Evolutionary conservation across 1,140 invertebrate species (phyloP).

Genomic region (Thaumetopoea pityocampa): DNA sequence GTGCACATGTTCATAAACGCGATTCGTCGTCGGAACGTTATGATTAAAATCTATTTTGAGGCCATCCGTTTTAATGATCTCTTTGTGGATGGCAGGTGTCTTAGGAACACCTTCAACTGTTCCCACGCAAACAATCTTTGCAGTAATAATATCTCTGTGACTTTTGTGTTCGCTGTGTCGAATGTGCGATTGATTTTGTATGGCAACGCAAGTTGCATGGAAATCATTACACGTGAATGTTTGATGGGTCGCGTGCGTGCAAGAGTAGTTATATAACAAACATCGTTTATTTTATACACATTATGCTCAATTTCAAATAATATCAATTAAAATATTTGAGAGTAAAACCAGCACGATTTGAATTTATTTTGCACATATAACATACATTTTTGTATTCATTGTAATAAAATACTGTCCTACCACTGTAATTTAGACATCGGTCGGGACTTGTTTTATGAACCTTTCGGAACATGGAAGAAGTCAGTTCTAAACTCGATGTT

Average conservation of each 20-base stretch:
- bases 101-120: conserved; percentile 43
- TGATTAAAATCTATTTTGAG: conserved; percentile 56
- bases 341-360: too few relatives aligned
- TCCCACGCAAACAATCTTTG: conserved; percentile 39
- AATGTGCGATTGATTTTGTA: conserved; percentile 18
- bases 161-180: conserved; percentile 30
- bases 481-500: too few relatives aligned
- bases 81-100: conserved; percentile 37
- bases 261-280: too few relatives aligned
- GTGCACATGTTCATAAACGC: conserved; percentile 55
- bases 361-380: too few relatives aligned
- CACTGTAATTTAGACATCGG: too few relatives aligned
- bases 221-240: conserved; percentile 34
- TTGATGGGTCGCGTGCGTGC: conserved; percentile 16
- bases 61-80: conserved; percentile 44
- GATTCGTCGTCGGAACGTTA: conserved; percentile 34
- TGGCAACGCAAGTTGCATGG: conserved; percentile 23
- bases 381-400: too few relatives aligned
- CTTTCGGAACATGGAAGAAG: too few relatives aligned
- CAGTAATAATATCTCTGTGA: conserved; percentile 26
- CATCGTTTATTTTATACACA: background rate
- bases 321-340: too few relatives aligned
- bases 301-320: background rate
- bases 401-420: too few relatives aligned
- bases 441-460: too few relatives aligned